Evolutionary conservation across 2,113 vertebrate species (phyloP).

Genomic region (Syrmaticus mikado): DNA sequence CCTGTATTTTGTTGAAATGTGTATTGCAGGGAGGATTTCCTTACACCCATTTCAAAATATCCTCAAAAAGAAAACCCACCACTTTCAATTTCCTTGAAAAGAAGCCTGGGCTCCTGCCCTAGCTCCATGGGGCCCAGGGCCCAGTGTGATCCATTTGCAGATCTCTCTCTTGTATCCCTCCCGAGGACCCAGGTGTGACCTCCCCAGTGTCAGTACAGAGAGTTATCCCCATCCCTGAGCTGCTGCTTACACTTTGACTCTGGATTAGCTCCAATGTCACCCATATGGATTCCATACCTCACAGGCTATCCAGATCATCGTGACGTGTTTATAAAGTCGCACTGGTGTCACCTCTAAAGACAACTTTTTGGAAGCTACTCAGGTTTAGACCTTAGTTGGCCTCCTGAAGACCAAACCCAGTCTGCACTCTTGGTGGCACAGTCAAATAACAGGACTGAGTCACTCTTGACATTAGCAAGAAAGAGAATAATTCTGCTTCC

Average conservation of each 20-base stretch:
- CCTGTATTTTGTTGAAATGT: background rate
- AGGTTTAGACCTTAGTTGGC: background rate
- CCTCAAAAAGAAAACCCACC: background rate
- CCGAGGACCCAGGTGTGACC: background rate
- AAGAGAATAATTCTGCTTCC: background rate
- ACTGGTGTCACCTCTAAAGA: background rate
- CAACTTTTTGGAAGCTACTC: background rate
- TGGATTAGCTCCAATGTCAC: no score
- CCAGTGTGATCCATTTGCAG: accelerated
- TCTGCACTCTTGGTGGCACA: background rate
- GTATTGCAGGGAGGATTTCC: background rate
- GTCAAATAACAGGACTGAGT: background rate
- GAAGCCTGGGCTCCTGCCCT: background rate
- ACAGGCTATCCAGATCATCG: background rate
- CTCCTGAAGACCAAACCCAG: background rate
- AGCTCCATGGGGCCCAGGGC: accelerated
- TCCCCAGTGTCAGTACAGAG: accelerated
- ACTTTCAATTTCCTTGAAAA: background rate
- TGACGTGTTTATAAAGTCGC: accelerated
- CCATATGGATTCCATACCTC: background rate
- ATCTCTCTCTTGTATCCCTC: background rate
- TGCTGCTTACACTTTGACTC: background rate
- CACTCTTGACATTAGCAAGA: background rate
- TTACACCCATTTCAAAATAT: background rate
- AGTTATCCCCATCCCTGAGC: background rate